Evolutionary conservation across 2,888 invertebrate genomes (phyloP), one percentile per base, ranked within the genome.

Genomic region (Folsomia manolachei): DNA sequence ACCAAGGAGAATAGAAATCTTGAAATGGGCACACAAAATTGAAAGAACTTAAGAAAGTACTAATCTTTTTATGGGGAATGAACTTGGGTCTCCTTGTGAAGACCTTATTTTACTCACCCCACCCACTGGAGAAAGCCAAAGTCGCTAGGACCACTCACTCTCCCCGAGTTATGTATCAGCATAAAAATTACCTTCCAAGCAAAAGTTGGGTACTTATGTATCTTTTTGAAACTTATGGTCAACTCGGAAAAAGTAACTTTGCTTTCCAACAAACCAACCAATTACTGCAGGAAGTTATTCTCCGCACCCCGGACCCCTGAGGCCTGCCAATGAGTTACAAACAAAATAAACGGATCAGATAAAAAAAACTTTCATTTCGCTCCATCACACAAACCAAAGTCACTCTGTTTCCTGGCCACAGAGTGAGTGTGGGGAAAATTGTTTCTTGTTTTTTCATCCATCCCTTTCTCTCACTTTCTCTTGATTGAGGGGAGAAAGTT

Each of bases 291-390:
- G 67, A 67, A 67, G 67, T 67, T 67, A 56, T 67, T 56, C 67
- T 56, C 53, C n/a, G 2, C 18, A 23, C 39, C 26, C 27, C 14
- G 14, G 27, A 67, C 67, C 67, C 67, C 53, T 27, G 67, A 27
- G 67, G 67, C 67, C 67, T 67, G 66, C 67, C 67, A 67, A 67
- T 67, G 67, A 67, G 67, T 67, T 67, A 25, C 67, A 67, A 67
- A 67, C 67, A 67, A 67, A 67, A 60, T 67, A 56, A 56, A 67
- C 67, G 56, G 56, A 67, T 60, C 39, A 60, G 67, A 67, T 67
- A 67, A 67, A 67, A 66, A 66, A 52, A 67, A 67, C 60, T 67
- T 63, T 52, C 25, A 66, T 51, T 27, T 7, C 7, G 66, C 60
- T 60, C 21, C 21, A n/a, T 21, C 19, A 39, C 66, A 14, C 39